Evolutionary conservation across 64 coral and sea anemone species (phyloP).

Genomic region (Montipora efflorescens): DNA sequence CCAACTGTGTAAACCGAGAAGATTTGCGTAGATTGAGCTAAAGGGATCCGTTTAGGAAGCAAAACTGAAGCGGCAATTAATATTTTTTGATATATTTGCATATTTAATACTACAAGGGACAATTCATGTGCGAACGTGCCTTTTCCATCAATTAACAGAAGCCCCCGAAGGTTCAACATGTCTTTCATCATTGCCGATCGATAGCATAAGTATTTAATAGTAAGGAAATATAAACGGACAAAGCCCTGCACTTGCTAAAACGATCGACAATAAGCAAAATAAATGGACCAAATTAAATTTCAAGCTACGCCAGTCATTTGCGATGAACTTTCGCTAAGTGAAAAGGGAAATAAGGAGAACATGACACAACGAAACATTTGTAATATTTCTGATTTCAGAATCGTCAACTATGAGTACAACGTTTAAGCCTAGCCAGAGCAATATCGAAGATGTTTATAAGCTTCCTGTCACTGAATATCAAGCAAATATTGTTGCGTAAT

Average conservation of each 20-base stretch:
- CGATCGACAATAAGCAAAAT: no score
- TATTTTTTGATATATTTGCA: background rate
- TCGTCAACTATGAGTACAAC: no score
- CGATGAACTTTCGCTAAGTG: background rate
- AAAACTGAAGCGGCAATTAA: background rate
- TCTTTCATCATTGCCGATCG: background rate
- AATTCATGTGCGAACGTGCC: background rate
- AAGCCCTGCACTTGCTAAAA: no score
- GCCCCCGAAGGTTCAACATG: background rate
- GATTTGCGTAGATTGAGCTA: no score
- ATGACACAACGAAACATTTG: background rate
- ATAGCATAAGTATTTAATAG: no score
- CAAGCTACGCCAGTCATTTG: background rate
- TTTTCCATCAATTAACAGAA: background rate
- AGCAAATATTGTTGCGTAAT: background rate
- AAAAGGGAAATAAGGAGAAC: background rate
- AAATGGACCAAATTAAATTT: no score
- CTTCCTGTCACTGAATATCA: background rate
- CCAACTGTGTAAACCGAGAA: no score
- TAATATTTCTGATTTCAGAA: no score
- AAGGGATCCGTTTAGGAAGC: no score
- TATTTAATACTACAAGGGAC: background rate
- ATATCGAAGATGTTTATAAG: background rate
- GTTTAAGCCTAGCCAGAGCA: no score
- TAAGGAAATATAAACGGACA: no score